Evolutionary conservation across 1,140 invertebrate species (phyloP), one percentile per base, ranked within the genome.

Genomic region (Diploscapter pachys): DNA sequence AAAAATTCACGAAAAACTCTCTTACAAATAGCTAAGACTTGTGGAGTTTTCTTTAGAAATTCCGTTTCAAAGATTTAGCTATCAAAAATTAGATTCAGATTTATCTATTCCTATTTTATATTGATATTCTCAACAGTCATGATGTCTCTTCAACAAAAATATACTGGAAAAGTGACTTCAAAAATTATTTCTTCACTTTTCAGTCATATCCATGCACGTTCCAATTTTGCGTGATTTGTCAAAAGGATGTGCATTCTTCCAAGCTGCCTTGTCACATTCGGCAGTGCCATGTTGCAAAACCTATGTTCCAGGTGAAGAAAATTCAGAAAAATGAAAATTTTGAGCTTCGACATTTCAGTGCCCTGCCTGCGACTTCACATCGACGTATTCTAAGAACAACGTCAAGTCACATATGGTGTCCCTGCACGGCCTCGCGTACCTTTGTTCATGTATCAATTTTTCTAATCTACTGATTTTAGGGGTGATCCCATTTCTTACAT

Each of bases 321-420:
- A 65, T 65, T 48, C 48, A 13, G 5, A 71, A 9, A 72, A 70
- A 6, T 8, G 5, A 71, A 9, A 72, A 70, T 11, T 8, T 11
- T 13, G 8, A 49, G 13, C 13, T 5, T 11, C 31, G 31, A 31
- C 31, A 31, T 72, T 70, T 71, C 75, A 78, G 70, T 78, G 77
- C 52, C 77, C 77, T 4, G 77, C 77, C 11, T 78, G 77, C 74
- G 77, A 78, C 68, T 79, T 78, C 76, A 79, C 78, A n/a, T 79
- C 70, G 3, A 79, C 75, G 48, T 79, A 79, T 49, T 79, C 78
- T 9, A 79, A 79, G 59, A 79, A 79, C 75, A 79, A 79, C 59
- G 78, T 79, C 2, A 79, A 79, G 56, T 70, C 59, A 70, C 75
- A 79, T 51, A 79, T 78, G 77, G 77, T 78, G n/a, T 78, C 77